A percentile compares a stretch with the other conserved stretches of the same genome.
Conservation (phyloP, 2,888 invertebrate species). For the Mythimna loreyi region DNA sequence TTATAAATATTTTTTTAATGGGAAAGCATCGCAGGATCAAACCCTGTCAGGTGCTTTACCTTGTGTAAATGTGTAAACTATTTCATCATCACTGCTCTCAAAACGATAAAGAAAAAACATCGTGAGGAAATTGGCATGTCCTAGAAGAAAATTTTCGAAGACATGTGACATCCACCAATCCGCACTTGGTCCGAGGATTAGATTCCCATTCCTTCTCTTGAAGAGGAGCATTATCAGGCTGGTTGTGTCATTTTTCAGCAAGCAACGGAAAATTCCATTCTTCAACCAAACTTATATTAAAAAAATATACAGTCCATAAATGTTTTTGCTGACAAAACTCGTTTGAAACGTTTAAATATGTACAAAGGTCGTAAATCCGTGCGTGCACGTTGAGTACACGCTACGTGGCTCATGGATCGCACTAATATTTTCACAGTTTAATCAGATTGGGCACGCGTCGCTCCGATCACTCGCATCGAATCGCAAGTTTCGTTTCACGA, state of each 20-base stretch:
- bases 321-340: slow-evolving; percentile 55
- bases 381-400: slow-evolving; percentile 65
- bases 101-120: no score
- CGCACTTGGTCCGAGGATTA: no score
- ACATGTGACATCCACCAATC: no score
- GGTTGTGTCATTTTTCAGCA: slow-evolving; percentile 1
- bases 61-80: no score
- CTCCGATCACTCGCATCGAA: slow-evolving; percentile 56
- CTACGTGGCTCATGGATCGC: slow-evolving; percentile 66
- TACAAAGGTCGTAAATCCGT: slow-evolving; percentile 64
- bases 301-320: slow-evolving; percentile 19
- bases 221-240: no score
- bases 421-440: slow-evolving; percentile 87
- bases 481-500: slow-evolving; percentile 61
- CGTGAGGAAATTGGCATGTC: no score
- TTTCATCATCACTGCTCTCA: no score
- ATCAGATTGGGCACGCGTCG: slow-evolving; percentile 82
- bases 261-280: slow-evolving; percentile 1
- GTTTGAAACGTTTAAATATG: slow-evolving; percentile 63
- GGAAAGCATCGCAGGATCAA: no score
- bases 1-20: slow-evolving; percentile 5
- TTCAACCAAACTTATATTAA: slow-evolving; percentile 8
- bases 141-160: no score
- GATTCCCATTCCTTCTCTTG: no score
- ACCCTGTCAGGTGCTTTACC: no score